phyloP scores from a whole-genome alignment of 2,888 invertebrate genomes.

The Tachina fera region DNA sequence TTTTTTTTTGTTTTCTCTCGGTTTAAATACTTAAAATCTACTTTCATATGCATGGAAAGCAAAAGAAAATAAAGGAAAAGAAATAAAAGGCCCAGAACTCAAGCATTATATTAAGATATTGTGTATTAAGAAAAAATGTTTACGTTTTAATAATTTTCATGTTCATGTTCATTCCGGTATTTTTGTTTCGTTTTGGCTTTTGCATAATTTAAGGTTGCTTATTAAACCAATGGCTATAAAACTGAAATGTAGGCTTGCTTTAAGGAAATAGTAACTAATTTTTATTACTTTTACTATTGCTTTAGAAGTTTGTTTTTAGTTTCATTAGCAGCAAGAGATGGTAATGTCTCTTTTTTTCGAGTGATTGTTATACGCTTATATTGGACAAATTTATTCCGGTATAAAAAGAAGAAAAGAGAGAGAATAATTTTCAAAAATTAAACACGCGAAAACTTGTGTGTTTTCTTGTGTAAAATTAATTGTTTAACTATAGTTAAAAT shows the following conservation, averaged over 20 bases:
- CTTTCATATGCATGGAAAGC: conserved; percentile 16
- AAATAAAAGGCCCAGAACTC: neutral
- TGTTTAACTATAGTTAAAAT: too few relatives aligned
- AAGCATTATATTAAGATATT: conserved; percentile 28
- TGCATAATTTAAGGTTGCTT: conserved; percentile 27
- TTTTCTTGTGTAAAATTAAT: too few relatives aligned
- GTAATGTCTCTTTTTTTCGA: too few relatives aligned
- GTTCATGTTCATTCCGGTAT: conserved; percentile 59
- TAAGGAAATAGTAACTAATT: conserved; percentile 48
- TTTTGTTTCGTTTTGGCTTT: conserved; percentile 19
- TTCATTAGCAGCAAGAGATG: too few relatives aligned
- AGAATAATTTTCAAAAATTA: too few relatives aligned
- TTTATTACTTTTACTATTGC: conserved; percentile 57
- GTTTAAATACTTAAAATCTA: conserved; percentile 43
- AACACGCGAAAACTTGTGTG: too few relatives aligned
- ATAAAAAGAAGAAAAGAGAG: too few relatives aligned
- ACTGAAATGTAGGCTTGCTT: conserved; percentile 47
- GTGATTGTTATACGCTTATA: too few relatives aligned
- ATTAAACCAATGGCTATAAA: too few relatives aligned
- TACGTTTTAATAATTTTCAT: conserved; percentile 66
- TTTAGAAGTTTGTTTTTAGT: conserved; percentile 19
- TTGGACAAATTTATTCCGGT: too few relatives aligned
- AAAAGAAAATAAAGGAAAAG: neutral
- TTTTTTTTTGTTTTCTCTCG: neutral
- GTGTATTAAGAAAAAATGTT: conserved; percentile 44